These are phyloP conservation scores for Paratrypauchen microcephalus DNA, from an alignment of 2,797 vertebrate genomes.

Conservation along the genomic window DNA sequence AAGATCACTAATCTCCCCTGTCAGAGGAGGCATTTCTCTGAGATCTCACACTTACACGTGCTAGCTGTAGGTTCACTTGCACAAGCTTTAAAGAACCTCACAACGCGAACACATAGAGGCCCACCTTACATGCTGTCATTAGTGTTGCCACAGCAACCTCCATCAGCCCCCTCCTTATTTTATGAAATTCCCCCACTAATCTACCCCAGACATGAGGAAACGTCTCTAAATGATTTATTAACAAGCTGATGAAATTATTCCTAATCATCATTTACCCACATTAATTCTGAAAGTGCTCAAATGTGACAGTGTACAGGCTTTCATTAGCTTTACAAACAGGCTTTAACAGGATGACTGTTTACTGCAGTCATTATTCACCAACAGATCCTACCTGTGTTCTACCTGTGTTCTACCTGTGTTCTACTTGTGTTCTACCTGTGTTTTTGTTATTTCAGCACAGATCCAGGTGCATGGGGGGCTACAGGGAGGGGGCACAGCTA, in stretches of 20 bases:
- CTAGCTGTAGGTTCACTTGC: constrained; percentile 14
- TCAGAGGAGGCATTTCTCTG: constrained; percentile 14
- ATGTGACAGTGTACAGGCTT: constrained; percentile 62
- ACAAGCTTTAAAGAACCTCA: constrained; percentile 35
- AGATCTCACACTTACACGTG: constrained; percentile 10
- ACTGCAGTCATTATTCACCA: constrained; percentile 42
- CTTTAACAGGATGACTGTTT: constrained; percentile 45
- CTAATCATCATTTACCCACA: constrained; percentile 63
- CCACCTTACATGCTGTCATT: constrained; percentile 57
- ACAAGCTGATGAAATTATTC: constrained; percentile 67
- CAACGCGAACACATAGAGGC: constrained; percentile 52
- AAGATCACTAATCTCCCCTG: constrained; percentile 16
- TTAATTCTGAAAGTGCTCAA: constrained; percentile 57
- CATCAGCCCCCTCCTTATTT: constrained; percentile 40
- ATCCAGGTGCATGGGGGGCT: constrained; percentile 6
- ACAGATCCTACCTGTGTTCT: constrained; percentile 49
- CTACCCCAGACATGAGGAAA: constrained; percentile 55
- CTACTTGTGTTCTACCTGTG: constrained; percentile 26
- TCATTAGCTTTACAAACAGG: constrained; percentile 59
- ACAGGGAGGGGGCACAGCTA: constrained; percentile 29
- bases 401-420: no score
- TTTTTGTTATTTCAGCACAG: constrained; percentile 43
- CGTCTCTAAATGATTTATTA: constrained; percentile 70
- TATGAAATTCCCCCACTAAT: constrained; percentile 62
- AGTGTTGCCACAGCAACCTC: constrained; percentile 67